phyloP scores from a whole-genome alignment of 2,113 vertebrate genomes.

The Xiphias gladius region DNA sequence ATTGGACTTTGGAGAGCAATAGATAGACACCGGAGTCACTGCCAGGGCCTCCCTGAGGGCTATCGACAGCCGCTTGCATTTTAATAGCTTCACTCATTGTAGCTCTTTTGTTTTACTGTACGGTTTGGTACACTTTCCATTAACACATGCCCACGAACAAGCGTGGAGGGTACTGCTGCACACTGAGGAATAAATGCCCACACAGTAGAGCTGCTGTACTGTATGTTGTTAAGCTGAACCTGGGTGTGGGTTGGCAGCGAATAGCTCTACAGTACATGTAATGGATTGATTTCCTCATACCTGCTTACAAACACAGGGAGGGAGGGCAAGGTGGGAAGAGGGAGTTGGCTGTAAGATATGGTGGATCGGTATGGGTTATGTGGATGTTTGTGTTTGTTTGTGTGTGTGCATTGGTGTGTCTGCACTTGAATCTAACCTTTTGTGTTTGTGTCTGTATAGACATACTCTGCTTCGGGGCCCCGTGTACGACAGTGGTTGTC shows the following conservation, averaged over 20 bases:
- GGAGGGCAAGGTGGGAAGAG: background rate
- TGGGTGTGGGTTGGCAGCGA: slow-evolving; percentile 46
- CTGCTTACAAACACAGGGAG: slow-evolving; percentile 29
- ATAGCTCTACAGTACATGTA: slow-evolving; percentile 2
- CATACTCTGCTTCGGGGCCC: background rate
- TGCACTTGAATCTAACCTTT: slow-evolving; percentile 43
- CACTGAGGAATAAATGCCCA: slow-evolving; percentile 45
- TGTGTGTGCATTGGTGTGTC: slow-evolving; percentile 36
- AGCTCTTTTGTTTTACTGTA: slow-evolving; percentile 62
- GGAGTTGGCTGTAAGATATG: background rate
- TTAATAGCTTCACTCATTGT: slow-evolving; percentile 55
- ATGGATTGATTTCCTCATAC: slow-evolving; percentile 25
- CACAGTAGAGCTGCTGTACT: slow-evolving; percentile 26
- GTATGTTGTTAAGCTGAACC: slow-evolving; percentile 1
- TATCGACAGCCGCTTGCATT: slow-evolving; percentile 55
- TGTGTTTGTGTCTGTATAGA: slow-evolving; percentile 7
- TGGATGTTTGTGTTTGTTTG: slow-evolving; percentile 10
- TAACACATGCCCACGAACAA: slow-evolving; percentile 35
- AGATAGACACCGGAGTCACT: slow-evolving; percentile 41
- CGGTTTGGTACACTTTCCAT: slow-evolving; percentile 62
- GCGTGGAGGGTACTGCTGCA: slow-evolving; percentile 18
- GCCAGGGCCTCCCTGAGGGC: slow-evolving; percentile 42
- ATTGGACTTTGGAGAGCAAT: slow-evolving; percentile 56
- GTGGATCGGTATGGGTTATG: background rate
- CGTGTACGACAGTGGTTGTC: slow-evolving; percentile 19